Conservation (phyloP, 2,797 vertebrate species). For the Tarsius wallacei region DNA sequence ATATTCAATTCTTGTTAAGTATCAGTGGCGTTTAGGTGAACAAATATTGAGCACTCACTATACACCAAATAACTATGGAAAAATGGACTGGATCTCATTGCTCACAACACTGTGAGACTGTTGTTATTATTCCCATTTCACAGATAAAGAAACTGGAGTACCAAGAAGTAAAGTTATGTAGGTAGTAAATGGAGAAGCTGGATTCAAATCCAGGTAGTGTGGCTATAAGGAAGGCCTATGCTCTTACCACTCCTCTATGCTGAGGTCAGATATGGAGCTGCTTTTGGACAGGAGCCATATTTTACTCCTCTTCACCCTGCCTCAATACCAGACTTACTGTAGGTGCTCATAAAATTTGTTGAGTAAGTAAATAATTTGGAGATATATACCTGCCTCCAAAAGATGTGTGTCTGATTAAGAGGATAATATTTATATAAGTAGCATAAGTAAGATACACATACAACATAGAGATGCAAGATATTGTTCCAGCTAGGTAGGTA, state of each 20-base stretch:
- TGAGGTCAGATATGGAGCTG: not conserved
- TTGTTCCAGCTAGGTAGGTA: not conserved
- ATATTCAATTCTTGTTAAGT: not conserved
- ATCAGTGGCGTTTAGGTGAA: not conserved
- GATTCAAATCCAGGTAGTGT: not conserved
- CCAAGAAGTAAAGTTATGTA: not conserved
- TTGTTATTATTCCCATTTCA: slow-evolving; percentile 1
- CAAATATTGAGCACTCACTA: not conserved
- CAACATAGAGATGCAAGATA: slow-evolving; percentile 10
- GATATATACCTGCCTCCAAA: not conserved
- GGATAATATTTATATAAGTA: slow-evolving; percentile 40
- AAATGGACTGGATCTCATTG: not conserved
- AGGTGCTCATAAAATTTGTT: not conserved
- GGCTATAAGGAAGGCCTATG: not conserved
- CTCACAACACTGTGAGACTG: not conserved
- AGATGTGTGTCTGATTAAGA: slow-evolving; percentile 11
- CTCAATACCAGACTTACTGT: not conserved
- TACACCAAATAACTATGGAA: not conserved
- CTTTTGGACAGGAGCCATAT: not conserved
- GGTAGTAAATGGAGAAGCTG: not conserved
- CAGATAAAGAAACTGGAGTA: not conserved
- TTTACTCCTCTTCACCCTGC: not conserved
- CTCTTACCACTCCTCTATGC: not conserved
- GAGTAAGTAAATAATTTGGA: slow-evolving; percentile 26
- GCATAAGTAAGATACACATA: slow-evolving; percentile 8